Evolutionary conservation across 2,113 vertebrate genomes (phyloP), one percentile per base, ranked within the genome.

Genomic region (Larimichthys polyactis): DNA sequence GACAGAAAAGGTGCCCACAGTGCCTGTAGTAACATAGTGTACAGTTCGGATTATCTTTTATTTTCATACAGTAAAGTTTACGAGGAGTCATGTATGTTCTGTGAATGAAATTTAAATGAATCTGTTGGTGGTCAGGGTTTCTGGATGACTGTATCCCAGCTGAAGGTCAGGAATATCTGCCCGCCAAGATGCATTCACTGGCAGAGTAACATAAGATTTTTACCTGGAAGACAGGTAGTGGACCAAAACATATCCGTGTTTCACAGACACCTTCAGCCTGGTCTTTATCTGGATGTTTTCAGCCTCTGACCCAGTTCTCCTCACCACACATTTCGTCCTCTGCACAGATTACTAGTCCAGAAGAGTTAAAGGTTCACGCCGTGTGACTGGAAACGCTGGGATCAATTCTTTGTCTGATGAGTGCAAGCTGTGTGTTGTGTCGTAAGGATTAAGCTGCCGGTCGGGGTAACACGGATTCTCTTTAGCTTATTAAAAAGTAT

Each of bases 381-480:
- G 15, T 65, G 71, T 54, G 0, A 71, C 62, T 15, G 15, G 52
- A 64, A 57, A 24, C 0, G 1, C 19, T 29, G 11, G 40, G 60
- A 63, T 79, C 60, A 79, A 0, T 52, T 0, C 40, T 75, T 9
- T n/a, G 64, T 52, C 43, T 40, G 10, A 2, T 52, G 20, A 51
- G 48, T n/a, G 29, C 54, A 6, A 29, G 32, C 32, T 36, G 32
- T 36, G 32, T 36, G 32, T 32, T 1, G 0, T 29, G 51, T 58
- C 29, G 69, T 32, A 54, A 55, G 27, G 82, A 75, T 76, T 79
- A 79, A 67, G 11, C 20, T 43, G 55, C 3, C 19, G 20, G 12
- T 49, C 27, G 14, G 27, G 15, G 11, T 4, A 72, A 62, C 5
- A 15, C 0, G 2, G 58, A 71, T 48, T 44, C 67, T 17, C 58